phyloP scores from a whole-genome alignment of 2,888 invertebrate genomes.

The Rotaria magnacalcarata region DNA sequence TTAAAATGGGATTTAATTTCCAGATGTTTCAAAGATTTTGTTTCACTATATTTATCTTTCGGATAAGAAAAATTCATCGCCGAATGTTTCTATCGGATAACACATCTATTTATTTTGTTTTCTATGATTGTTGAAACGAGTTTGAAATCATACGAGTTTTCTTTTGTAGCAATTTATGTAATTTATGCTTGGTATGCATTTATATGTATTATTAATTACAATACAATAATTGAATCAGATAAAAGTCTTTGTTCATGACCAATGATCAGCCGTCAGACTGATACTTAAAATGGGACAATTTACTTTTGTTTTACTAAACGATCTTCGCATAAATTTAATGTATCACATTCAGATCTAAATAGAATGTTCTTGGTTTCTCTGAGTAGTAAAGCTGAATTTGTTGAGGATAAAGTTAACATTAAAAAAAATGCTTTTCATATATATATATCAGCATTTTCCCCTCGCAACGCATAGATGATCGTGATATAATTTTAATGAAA shows the following conservation, averaged over 20 bases:
- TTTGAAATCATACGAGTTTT: neutral
- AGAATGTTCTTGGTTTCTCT: neutral
- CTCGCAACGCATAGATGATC: neutral
- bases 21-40: slow-evolving; percentile 12
- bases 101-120: no score
- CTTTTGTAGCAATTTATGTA: neutral
- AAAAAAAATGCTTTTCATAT: no score
- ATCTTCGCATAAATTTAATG: neutral
- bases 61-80: neutral
- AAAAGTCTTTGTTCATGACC: neutral
- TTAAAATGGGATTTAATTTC: neutral
- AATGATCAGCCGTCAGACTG: neutral
- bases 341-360: neutral
- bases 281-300: neutral
- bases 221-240: neutral
- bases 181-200: neutral
- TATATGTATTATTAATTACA: neutral
- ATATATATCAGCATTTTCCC: neutral
- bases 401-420: slow-evolving; percentile 5
- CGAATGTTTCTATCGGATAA: neutral
- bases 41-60: neutral
- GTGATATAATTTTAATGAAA: neutral
- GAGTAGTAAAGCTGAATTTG: neutral
- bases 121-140: no score
- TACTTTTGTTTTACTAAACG: neutral